Evolutionary conservation across 2,113 vertebrate species (phyloP).

Genomic region (Castor canadensis): DNA sequence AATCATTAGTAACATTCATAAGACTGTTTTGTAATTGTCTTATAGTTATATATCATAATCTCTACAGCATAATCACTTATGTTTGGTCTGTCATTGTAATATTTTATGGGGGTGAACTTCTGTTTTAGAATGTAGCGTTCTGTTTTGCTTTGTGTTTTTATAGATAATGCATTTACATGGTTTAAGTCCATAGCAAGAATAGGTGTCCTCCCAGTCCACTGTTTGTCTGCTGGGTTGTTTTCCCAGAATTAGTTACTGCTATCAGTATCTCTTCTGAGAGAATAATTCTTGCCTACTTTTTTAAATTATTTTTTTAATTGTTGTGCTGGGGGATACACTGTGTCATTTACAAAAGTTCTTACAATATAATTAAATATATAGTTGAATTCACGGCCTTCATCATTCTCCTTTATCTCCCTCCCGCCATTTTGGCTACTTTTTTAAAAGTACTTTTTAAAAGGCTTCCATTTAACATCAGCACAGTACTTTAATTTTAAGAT

Average conservation of each 20-base stretch:
- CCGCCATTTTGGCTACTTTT: neutral
- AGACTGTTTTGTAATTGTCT: neutral
- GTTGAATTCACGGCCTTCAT: too few species aligned
- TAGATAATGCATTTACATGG: neutral
- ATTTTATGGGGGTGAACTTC: neutral
- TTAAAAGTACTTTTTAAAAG: slow-evolving; percentile 36
- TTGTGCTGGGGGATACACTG: too few species aligned
- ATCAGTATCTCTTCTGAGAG: slow-evolving; percentile 1
- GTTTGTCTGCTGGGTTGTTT: neutral
- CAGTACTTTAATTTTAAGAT: neutral
- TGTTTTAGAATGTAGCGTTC: slow-evolving; percentile 26
- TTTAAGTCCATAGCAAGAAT: slow-evolving; percentile 8
- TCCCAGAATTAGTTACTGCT: neutral
- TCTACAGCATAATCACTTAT: slow-evolving; percentile 7
- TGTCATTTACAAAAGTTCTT: too few species aligned
- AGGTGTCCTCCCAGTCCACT: neutral
- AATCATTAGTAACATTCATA: neutral
- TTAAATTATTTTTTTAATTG: neutral
- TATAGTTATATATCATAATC: neutral
- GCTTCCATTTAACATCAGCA: neutral
- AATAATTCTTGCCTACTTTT: neutral
- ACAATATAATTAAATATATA: too few species aligned
- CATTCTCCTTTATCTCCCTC: too few species aligned
- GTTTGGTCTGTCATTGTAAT: slow-evolving; percentile 1
- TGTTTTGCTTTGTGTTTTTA: neutral